Evolutionary conservation across 2,797 vertebrate species (phyloP), one percentile per base, ranked within the genome.

Genomic region (Avahi laniger): DNA sequence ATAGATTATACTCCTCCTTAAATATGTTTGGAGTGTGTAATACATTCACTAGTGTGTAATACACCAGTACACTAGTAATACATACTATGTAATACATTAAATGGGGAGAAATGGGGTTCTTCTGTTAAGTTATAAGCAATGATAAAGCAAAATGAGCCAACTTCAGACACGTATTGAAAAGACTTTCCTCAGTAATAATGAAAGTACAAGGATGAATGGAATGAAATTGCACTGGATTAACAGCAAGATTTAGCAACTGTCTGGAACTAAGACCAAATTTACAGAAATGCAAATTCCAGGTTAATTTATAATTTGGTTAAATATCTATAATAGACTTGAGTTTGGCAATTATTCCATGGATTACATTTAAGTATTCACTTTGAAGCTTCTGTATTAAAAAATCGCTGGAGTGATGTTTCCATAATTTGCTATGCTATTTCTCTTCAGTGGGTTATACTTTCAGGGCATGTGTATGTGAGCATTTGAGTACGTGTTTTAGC

Each of bases 181-280:
- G 22, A 8, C 22, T 59, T 48, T 75, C 17, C n/a, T 93, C 83
- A 67, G 81, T 65, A 89, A 89, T 65, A 73, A 73, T 28, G n/a
- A 67, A 84, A 69, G 18, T 70, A 70, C 38, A 41, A 76, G 22
- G 18, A 89, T 33, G 35, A 89, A 80, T 73, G 48, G 7, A 86
- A 89, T 63, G 28, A 72, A 86, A 93, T 43, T 75, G 0, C 50
- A 89, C 24, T 88, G 52, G 63, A 28, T 75, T 72, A 81, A 57
- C 13, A 88, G 10, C 14, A 78, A 84, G 33, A 86, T 24, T 78
- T 6, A 73, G 9, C 38, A 69, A 54, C 33, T 72, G 28, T 80
- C 50, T 67, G 20, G 94, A 93, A 90, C 28, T 72, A 94, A 94
- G 26, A 80, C 12, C 48, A 90, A 93, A 81, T 84, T 89, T 35